Base-by-base conservation (phyloP, 2,888 invertebrate species). In the Copidosoma aretas region DNA sequence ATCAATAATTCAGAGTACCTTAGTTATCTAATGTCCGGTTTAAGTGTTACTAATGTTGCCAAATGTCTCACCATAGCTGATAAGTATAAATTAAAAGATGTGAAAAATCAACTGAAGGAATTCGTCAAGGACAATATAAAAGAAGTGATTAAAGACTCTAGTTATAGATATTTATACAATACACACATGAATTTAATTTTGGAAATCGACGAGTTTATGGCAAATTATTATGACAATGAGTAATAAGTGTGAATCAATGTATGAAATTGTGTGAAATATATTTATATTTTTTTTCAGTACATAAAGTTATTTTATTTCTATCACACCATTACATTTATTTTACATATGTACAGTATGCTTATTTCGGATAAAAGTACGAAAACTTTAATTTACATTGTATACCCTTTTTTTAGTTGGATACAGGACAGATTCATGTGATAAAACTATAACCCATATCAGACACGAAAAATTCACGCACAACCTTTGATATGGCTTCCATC, bases 401-500 rank as follows among this genome's bases (percentile, higher is more conserved):
- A 14, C 41, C 41, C 41, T 10, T 41, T 41, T 8, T 14, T 41
- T 41, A 24, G 24, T 49, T 25, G 32, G 8, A 46, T 8, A 46
- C 12, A 15, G 12, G 14, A 46, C 17, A 46, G 12, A 46, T n/a
- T n/a, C n/a, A 46, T 15, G 12, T 46, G 3, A 46, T 12, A 46
- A 46, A 8, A 46, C 39, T 46, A 46, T 67, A 70, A 49, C 70
- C 72, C 67, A 74, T 69, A 19, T 68, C 62, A 25, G 39, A 49
- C 52, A 54, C 61, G 32, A 73, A 14, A 57, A 73, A 73, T 14
- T 71, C 53, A n/a, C 24, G 52, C 2, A 71, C 65, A 56, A 69
- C 12, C 39, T 65, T 60, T 60, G 52, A 21, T 51, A 73, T 25
- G 0, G 52, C 10, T 15, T 65, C 58, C 32, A 59, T 21, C 41